Evolutionary conservation across 2,113 vertebrate species (phyloP), one percentile per base, ranked within the genome.

Genomic region (Synchiropus splendidus): DNA sequence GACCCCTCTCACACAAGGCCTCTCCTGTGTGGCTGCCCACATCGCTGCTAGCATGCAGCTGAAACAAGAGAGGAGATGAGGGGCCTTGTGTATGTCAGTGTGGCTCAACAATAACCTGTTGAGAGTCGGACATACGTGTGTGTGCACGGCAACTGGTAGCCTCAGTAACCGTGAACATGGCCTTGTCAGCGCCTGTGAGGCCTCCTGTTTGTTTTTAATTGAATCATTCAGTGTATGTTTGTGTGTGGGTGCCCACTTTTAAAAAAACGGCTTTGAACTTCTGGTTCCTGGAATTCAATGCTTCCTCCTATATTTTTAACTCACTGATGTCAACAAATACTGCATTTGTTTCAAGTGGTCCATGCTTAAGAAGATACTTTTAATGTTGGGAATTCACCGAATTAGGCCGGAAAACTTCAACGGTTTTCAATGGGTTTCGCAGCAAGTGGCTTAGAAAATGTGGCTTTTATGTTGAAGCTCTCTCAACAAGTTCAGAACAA

Each of bases 191-290:
- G 18, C 54, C 40, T 27, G 11, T 37, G 61, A 46, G 71, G 54
- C 52, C 48, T 54, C 54, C 15, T 51, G 57, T 73, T 69, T 77
- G 59, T 80, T 73, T 70, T 8, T 51, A 52, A 70, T 39, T 52
- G 43, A 67, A 46, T 54, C 38, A 44, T 56, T 54, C 54, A 48
- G 18, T 27, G 11, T 38, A 35, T 47, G 37, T 45, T 31, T 49
- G 30, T 52, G 34, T 38, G 27, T 38, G 27, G 38, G 2, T 12
- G 21, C 21, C n/a, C n/a, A n/a, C n/a, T n/a, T 27, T 27, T 27
- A 5, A 4, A 27, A 27, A 27, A 27, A 6, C 6, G 9, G 14
- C 5, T 45, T 45, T 45, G 11, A 45, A 45, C 8, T 21, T 27
- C 16, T 31, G 42, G 16, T 31, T 17, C 18, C 34, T 9, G 34